Percentiles rank a stretch among this genome's conserved stretches.
Evolutionary conservation across 2,113 vertebrate species (phyloP).

Genomic region (Lasiurus cinereus): DNA sequence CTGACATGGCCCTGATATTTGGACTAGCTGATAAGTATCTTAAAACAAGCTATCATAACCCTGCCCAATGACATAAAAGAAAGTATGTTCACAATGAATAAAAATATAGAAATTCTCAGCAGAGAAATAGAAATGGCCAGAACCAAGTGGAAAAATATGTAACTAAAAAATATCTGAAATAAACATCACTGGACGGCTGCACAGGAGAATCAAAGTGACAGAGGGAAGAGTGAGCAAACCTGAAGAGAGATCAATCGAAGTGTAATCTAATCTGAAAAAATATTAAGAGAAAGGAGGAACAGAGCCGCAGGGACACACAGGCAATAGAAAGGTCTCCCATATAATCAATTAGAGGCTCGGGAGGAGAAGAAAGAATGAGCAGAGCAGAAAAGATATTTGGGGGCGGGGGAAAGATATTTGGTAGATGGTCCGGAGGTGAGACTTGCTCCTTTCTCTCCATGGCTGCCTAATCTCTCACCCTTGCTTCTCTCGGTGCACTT

Average conservation of each 20-base stretch:
- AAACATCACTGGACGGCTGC: not conserved
- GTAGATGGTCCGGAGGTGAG: no score
- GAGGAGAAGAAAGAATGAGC: conserved; percentile 9
- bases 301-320: not conserved
- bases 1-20: conserved; percentile 18
- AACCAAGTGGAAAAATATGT: conserved; percentile 6
- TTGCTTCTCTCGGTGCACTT: no score
- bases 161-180: conserved; percentile 20
- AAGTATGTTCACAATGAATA: conserved; percentile 22
- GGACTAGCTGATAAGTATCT: conserved; percentile 22
- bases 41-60: conserved; percentile 9
- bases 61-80: not conserved
- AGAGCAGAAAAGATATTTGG: not conserved
- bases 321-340: not conserved
- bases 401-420: no score
- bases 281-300: not conserved
- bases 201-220: not conserved
- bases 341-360: not conserved
- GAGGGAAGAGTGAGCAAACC: not conserved
- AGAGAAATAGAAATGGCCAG: conserved; percentile 30
- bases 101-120: conserved; percentile 11
- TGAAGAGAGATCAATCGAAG: not conserved
- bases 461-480: no score
- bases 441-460: no score
- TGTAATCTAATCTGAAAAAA: not conserved